Evolutionary conservation across 2,113 vertebrate genomes (phyloP), one percentile per base, ranked within the genome.

Genomic region (Setophaga kirtlandii): DNA sequence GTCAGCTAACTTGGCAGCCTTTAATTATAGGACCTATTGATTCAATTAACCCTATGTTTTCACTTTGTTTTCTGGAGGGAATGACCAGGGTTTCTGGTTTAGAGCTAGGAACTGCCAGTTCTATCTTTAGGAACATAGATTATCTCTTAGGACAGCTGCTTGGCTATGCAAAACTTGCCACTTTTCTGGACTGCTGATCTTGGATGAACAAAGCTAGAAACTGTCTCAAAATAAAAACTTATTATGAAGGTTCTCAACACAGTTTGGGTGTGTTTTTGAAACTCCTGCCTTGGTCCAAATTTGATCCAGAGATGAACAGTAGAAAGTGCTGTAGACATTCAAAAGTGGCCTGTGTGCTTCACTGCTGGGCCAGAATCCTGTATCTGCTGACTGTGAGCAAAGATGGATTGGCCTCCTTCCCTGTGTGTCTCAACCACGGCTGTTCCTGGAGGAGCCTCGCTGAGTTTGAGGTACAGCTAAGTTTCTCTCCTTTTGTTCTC

Each of bases 21-120:
- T 93, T 95, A 83, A 90, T 96, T 93, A 60, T 30, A 67, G 68
- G 28, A 31, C 6, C 27, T 92, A 89, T 83, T 95, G 94, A 95
- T 96, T 96, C 27, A 88, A 56, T 86, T 79, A 95, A 64, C 28
- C 28, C 25, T 44, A 3, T 50, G 6, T 62, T 90, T 94, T 89
- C 30, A 67, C 63, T 95, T 94, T n/a, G 55, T 89, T 81, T 93
- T 90, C 65, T 91, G 37, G 35, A 90, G 68, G 53, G 56, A 74
- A 75, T 28, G 37, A 31, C 63, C 63, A 56, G 35, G 16, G 16
- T 77, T 88, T 90, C 35, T 91, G 55, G 20, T 78, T 81, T 71
- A 64, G n/a, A 71, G 42, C 44, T 60, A 55, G 31, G 30, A 83
- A 18, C 64, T 76, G 33, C 58, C 59, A 55, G 49, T 62, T 85